Percentiles rank a stretch among this genome's conserved stretches.
These are phyloP conservation scores for Natrix natrix DNA, from an alignment of 2,797 vertebrate species.

Conservation along the genomic window DNA sequence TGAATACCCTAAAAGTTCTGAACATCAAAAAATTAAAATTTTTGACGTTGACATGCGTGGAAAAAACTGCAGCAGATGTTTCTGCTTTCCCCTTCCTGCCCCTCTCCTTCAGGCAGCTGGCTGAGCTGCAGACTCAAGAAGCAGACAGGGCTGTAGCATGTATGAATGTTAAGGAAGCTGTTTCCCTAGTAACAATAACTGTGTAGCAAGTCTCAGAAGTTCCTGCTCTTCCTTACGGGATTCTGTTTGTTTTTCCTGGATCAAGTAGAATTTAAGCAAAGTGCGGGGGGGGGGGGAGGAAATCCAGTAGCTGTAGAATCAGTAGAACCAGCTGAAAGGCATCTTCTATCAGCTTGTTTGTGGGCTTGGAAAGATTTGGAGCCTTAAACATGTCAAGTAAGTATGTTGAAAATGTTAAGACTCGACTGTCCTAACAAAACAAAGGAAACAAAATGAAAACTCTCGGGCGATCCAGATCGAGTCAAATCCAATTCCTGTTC, in stretches of 20 bases:
- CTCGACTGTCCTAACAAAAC: not conserved
- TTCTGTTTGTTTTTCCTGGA: conserved; percentile 59
- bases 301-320: too few species aligned
- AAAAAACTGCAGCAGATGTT: conserved; percentile 18
- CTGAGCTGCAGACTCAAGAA: conserved; percentile 39
- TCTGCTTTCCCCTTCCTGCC: conserved; percentile 47
- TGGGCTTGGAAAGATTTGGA: conserved; percentile 2
- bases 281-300: not conserved
- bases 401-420: conserved; percentile 32
- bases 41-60: not conserved
- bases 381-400: conserved; percentile 4
- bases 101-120: conserved; percentile 44
- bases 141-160: conserved; percentile 60
- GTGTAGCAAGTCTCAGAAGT: conserved; percentile 56
- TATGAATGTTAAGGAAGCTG: conserved; percentile 72
- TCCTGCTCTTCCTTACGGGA: conserved; percentile 63
- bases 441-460: not conserved
- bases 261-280: conserved; percentile 52
- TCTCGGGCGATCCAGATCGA: not conserved
- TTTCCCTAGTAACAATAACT: conserved; percentile 77
- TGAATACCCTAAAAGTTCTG: conserved; percentile 1
- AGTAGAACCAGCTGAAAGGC: not conserved
- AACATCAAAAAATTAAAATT: not conserved
- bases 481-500: not conserved
- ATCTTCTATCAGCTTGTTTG: conserved; percentile 43